Conservation (phyloP, 2,797 vertebrate species). For the Prionace glauca region DNA sequence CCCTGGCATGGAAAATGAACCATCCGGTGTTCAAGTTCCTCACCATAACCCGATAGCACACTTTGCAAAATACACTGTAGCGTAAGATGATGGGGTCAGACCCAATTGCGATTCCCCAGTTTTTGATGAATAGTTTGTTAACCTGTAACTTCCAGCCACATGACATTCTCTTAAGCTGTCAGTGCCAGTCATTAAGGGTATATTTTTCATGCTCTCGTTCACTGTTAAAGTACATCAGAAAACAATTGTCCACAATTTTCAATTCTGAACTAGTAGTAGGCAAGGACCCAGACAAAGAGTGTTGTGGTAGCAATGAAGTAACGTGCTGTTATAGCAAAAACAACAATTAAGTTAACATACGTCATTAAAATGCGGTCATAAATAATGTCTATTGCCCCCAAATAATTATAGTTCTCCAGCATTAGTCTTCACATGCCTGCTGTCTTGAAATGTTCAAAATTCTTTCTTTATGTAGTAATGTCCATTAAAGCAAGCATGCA, state of each 20-base stretch:
- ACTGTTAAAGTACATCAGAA: no score
- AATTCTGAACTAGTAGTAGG: neutral
- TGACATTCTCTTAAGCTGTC: neutral
- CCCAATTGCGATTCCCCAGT: neutral
- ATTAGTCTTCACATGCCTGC: neutral
- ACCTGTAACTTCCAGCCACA: neutral
- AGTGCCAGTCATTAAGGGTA: neutral
- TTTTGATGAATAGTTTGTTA: neutral
- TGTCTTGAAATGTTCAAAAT: slow-evolving; percentile 15
- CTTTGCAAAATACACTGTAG: neutral
- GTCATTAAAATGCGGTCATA: neutral
- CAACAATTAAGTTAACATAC: neutral
- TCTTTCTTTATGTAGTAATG: neutral
- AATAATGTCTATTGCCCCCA: neutral
- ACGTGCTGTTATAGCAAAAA: neutral
- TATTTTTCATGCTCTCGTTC: neutral
- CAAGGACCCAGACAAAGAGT: neutral
- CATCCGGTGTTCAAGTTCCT: neutral
- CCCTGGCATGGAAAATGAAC: neutral
- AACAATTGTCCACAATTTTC: neutral
- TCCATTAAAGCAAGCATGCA: slow-evolving; percentile 6
- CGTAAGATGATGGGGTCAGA: neutral
- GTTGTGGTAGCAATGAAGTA: neutral
- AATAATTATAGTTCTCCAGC: neutral
- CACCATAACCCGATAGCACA: neutral